Percentiles rank a stretch among this genome's conserved stretches.
Evolutionary conservation across 2,888 invertebrate genomes (phyloP).

Genomic region (Atethmia centrago): DNA sequence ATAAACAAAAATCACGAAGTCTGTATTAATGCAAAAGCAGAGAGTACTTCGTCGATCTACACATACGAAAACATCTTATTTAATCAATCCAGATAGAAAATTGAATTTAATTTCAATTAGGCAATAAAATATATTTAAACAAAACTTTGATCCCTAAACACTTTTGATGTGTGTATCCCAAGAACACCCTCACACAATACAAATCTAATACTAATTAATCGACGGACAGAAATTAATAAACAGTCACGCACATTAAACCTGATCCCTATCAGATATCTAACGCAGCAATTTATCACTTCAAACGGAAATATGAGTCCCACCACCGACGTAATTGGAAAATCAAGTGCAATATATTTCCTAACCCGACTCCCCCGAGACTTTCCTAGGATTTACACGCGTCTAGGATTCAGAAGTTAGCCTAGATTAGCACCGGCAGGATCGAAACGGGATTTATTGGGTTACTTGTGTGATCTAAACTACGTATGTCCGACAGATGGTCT

Average conservation of each 20-base stretch:
- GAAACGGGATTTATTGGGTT: slow-evolving; percentile 60
- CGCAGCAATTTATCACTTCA: slow-evolving; percentile 74
- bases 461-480: slow-evolving; percentile 45
- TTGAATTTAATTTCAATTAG: too few relatives aligned
- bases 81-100: too few relatives aligned
- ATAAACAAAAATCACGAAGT: too few relatives aligned
- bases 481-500: slow-evolving; percentile 24
- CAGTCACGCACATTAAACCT: slow-evolving; percentile 46
- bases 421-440: slow-evolving; percentile 61
- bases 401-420: slow-evolving; percentile 70
- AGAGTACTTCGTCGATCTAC: too few relatives aligned
- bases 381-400: slow-evolving; percentile 71
- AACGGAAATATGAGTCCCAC: slow-evolving; percentile 83
- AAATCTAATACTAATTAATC: slow-evolving; percentile 28
- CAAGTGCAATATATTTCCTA: slow-evolving; percentile 82
- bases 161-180: too few relatives aligned
- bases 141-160: too few relatives aligned
- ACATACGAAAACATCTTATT: too few relatives aligned
- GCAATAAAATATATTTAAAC: too few relatives aligned
- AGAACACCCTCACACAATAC: slow-evolving; percentile 2
- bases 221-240: slow-evolving; percentile 35
- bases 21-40: too few relatives aligned
- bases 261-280: slow-evolving; percentile 64
- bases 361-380: slow-evolving; percentile 69
- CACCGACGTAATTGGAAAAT: slow-evolving; percentile 86